Evolutionary conservation across 1,140 invertebrate species (phyloP).

Genomic region (Papilio aristodemus): DNA sequence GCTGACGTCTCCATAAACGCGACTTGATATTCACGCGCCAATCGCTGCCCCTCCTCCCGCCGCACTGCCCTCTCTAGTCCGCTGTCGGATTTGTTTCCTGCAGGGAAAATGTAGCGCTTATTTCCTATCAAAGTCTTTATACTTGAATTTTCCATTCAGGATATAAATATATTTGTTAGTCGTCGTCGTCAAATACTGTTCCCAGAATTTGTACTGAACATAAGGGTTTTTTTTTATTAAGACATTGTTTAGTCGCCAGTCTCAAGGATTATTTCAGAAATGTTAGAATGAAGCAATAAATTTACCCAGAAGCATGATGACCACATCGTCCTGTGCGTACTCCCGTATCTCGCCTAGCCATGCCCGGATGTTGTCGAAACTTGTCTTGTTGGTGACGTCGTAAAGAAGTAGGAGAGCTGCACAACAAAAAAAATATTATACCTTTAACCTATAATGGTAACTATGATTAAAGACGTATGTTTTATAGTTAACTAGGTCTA

Average conservation of each 20-base stretch:
- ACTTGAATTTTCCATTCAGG: background rate
- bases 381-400: conserved; percentile 94
- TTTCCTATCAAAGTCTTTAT: background rate
- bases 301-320: conserved; percentile 92
- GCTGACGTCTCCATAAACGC: conserved; percentile 94
- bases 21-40: conserved; percentile 90
- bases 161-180: background rate
- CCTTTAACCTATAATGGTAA: background rate
- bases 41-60: conserved; percentile 89
- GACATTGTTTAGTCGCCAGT: too few species aligned
- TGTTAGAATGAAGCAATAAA: too few species aligned
- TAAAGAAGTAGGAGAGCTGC: conserved; percentile 92
- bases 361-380: conserved; percentile 92
- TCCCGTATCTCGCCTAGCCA: conserved; percentile 94
- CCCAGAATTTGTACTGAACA: too few species aligned
- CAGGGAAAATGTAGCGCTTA: conserved; percentile 41
- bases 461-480: background rate
- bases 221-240: too few species aligned
- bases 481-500: too few species aligned
- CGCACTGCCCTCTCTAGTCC: conserved; percentile 86
- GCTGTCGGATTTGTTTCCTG: conserved; percentile 92
- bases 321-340: conserved; percentile 92
- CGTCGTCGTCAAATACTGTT: too few species aligned
- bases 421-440: conserved; percentile 42
- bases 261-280: too few species aligned